phyloP scores from a whole-genome alignment of 2,888 invertebrate species.

The Apodemia duryi region DNA sequence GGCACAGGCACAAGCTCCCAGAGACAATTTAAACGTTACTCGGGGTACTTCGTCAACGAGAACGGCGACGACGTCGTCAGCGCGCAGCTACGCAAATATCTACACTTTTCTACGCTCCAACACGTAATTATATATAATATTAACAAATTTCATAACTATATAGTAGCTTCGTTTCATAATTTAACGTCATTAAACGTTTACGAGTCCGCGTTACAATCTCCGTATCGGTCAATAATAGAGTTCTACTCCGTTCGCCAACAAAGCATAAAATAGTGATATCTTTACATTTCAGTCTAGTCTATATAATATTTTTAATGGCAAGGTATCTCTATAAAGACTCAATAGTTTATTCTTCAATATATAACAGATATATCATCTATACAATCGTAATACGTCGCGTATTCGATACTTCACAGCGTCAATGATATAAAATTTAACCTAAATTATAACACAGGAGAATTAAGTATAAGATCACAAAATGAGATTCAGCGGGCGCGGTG shows the following conservation, averaged over 20 bases:
- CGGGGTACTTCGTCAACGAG: neutral
- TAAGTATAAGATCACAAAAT: constrained; percentile 80
- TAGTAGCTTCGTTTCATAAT: constrained; percentile 52
- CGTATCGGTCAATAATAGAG: constrained; percentile 65
- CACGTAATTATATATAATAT: constrained; percentile 53
- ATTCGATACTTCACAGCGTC: constrained; percentile 75
- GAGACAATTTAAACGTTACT: constrained; percentile 8
- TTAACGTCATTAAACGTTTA: constrained; percentile 46
- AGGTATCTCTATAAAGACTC: constrained; percentile 78
- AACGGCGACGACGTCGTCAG: constrained; percentile 30
- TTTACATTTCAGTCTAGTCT: constrained; percentile 79
- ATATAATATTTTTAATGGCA: constrained; percentile 76
- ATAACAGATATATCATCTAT: constrained; percentile 73
- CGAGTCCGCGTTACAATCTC: constrained; percentile 52
- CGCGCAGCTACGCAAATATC: constrained; percentile 38
- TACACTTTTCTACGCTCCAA: constrained; percentile 53
- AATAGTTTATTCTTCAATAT: constrained; percentile 74
- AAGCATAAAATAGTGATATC: constrained; percentile 79
- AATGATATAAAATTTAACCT: constrained; percentile 80
- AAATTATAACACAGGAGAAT: constrained; percentile 80
- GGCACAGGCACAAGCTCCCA: constrained; percentile 19
- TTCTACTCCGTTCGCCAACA: constrained; percentile 73
- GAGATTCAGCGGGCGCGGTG: constrained; percentile 74
- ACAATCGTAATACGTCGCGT: constrained; percentile 70
- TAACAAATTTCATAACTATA: constrained; percentile 55